Evolutionary conservation across 1,140 invertebrate genomes (phyloP), one percentile per base, ranked within the genome.

Genomic region (Hermatobates lingyangjiaoensis): DNA sequence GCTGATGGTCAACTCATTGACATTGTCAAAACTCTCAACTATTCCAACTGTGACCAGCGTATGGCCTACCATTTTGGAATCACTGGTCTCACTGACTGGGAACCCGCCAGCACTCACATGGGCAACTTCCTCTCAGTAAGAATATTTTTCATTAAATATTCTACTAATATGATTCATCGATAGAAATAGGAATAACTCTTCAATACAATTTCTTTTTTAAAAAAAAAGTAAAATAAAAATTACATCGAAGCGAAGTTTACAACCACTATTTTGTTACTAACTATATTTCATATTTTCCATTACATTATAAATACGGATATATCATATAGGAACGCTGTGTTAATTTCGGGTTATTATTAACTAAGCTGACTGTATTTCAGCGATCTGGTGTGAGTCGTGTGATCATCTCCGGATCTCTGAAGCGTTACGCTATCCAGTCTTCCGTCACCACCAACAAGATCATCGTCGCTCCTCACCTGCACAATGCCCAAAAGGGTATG

Each of bases 11-110:
- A 71, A 12, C 38, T 69, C 7, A 69, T 79, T 45, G 70, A 77
- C 52, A 69, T 84, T 26, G 68, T 71, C 15, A 83, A 83, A 59
- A 75, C 68, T 38, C 77, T 72, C 55, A 76, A 81, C 63, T 81
- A 74, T 58, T 71, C 63, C 15, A 73, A 74, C 27, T 77, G 77
- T 61, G 68, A 75, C 12, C 64, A 73, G 45, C 64, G 69, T 53
- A 63, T 74, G 15, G 67, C 63, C 7, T 79, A 77, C 56, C 71
- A 78, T 58, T 75, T 69, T 55, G 77, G 77, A 39, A 66, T 79
- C 26, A 68, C 65, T 15, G 63, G 68, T 25, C 59, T 62, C 7
- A 65, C 64, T 10, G 62, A 73, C 45, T 73, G 67, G 67, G 69
- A 76, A 58, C 70, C 73, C 18, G 68, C 66, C 34, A 63, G 66